A percentile compares a stretch with the other conserved stretches of the same genome.
These are phyloP conservation scores for Microctenopoma stevenorrisi DNA, from an alignment of 2,797 vertebrate genomes.

Conservation along the genomic window DNA sequence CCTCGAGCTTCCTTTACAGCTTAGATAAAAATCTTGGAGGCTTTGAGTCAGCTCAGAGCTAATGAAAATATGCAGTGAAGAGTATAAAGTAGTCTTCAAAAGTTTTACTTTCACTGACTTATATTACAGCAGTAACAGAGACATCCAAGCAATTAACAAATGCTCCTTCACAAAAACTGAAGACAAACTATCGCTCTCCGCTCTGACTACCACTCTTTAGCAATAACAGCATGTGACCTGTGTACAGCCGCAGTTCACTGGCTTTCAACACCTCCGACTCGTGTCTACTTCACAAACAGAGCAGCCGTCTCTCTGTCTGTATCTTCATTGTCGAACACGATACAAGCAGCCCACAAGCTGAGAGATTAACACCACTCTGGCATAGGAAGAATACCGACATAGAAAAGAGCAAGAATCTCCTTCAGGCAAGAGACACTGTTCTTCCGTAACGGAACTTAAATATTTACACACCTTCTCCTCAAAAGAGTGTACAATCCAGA, in stretches of 20 bases:
- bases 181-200: conserved; percentile 33
- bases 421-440: conserved; percentile 20
- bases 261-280: conserved; percentile 43
- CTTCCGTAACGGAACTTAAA: conserved; percentile 21
- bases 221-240: conserved; percentile 70
- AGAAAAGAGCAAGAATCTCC: conserved; percentile 8
- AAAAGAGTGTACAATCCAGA: conserved; percentile 49
- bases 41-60: conserved; percentile 31
- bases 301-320: conserved; percentile 29
- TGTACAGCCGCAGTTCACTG: conserved; percentile 51
- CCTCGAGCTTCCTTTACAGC: conserved; percentile 55
- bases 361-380: conserved; percentile 35
- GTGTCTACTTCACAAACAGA: conserved; percentile 33
- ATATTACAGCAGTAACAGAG: conserved; percentile 1
- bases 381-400: not conserved
- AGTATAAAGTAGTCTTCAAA: conserved; percentile 10
- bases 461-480: conserved; percentile 60
- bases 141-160: conserved; percentile 5
- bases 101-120: not conserved
- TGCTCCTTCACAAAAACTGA: conserved; percentile 25
- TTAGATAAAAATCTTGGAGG: conserved; percentile 37
- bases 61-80: conserved; percentile 42
- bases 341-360: not conserved
- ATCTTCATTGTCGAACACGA: conserved; percentile 41
- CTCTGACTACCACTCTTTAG: conserved; percentile 72